phyloP scores from a whole-genome alignment of 2,888 invertebrate species.

The Melieria omissa region DNA sequence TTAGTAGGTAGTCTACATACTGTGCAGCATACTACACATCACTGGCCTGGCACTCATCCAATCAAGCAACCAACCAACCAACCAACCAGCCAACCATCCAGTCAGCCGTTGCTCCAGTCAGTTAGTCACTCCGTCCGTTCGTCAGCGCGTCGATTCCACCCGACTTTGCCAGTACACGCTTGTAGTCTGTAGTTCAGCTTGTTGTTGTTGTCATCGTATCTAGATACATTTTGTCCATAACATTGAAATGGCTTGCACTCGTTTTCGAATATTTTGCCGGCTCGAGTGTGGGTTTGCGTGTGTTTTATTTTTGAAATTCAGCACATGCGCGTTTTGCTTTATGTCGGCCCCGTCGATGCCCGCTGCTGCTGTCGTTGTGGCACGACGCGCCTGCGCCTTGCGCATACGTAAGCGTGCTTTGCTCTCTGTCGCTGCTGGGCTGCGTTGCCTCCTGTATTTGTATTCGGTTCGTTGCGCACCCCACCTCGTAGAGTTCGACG shows the following conservation, averaged over 20 bases:
- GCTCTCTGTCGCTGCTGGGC: background rate
- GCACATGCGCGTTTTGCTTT: slow-evolving; percentile 39
- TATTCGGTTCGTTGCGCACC: background rate
- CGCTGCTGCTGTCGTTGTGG: slow-evolving; percentile 7
- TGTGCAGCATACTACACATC: background rate
- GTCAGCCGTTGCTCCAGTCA: slow-evolving; percentile 3
- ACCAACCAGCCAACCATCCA: slow-evolving; percentile 2
- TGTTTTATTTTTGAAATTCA: slow-evolving; percentile 45
- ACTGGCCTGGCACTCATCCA: slow-evolving; percentile 24
- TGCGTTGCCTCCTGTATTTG: background rate
- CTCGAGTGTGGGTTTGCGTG: background rate
- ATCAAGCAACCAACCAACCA: background rate
- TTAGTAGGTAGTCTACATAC: no score
- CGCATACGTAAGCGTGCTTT: slow-evolving; percentile 26
- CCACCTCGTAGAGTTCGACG: background rate
- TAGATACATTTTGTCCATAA: no score
- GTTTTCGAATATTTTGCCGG: no score
- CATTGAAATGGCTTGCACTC: no score
- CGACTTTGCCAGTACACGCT: no score
- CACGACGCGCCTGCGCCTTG: slow-evolving; percentile 15
- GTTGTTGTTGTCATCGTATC: no score
- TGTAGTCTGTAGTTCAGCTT: no score
- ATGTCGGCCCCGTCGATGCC: background rate
- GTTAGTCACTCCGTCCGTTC: slow-evolving; percentile 7
- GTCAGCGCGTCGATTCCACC: background rate